A percentile compares a stretch with the other conserved stretches of the same genome.
phyloP scores from a whole-genome alignment of 1,140 invertebrate genomes.

The Drosophila lini region DNA sequence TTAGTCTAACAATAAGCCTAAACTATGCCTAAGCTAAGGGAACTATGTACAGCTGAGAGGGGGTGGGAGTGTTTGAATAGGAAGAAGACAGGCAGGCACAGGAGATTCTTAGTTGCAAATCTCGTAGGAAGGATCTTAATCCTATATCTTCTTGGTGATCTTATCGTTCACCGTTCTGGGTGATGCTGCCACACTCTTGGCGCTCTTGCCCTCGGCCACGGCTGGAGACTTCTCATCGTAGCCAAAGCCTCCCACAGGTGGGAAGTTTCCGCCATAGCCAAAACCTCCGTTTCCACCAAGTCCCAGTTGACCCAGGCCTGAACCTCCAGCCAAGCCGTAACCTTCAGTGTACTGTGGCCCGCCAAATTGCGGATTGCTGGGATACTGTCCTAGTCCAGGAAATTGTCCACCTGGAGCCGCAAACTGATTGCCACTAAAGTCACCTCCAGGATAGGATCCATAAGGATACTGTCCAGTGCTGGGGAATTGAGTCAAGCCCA shows the following conservation, averaged over 20 bases:
- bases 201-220: conserved; percentile 66
- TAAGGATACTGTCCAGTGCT: conserved; percentile 61
- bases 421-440: conserved; percentile 61
- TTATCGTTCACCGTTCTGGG: conserved; percentile 64
- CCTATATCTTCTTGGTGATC: conserved; percentile 66
- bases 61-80: not conserved
- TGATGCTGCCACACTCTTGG: conserved; percentile 44
- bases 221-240: conserved; percentile 59
- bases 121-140: not conserved
- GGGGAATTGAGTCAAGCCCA: conserved; percentile 62
- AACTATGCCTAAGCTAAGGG: conserved; percentile 40
- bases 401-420: conserved; percentile 42
- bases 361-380: conserved; percentile 36
- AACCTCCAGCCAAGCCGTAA: conserved; percentile 62
- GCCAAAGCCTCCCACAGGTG: conserved; percentile 35
- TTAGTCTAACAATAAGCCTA: conserved; percentile 29
- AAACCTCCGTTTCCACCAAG: conserved; percentile 39
- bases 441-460: conserved; percentile 45
- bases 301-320: conserved; percentile 51
- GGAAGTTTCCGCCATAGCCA: conserved; percentile 29
- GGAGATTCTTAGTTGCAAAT: not conserved
- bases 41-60: conserved; percentile 39
- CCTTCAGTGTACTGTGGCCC: conserved; percentile 76
- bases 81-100: not conserved
- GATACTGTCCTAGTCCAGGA: conserved; percentile 60